Base-by-base conservation (phyloP, 1,140 invertebrate species). In the Achatina immaculata region DNA sequence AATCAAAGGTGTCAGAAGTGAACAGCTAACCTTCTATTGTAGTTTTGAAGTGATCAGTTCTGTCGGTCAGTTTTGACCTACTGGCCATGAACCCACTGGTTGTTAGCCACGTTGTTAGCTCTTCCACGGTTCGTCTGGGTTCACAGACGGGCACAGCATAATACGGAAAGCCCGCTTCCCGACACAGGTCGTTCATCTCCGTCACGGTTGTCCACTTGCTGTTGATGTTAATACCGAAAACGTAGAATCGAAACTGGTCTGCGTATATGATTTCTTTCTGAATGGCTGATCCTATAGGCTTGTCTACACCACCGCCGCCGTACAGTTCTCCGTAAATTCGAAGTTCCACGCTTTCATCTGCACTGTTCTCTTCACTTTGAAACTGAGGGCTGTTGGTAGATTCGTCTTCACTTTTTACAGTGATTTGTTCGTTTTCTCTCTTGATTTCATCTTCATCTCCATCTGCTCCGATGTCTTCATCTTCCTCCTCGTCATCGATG, bases 241-340 rank as follows among this genome's bases (percentile, higher is more conserved):
- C 43, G 45, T 74, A 74, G 42, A 74, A 74, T 21, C 72, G 43
- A 51, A 51, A 74, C 31, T 74, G 43, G 34, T 74, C 72, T 34
- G 42, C 14, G 43, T 74, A 74, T 28, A 74, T 74, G 28, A 74
- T 74, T 51, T 74, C 72, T 55, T 74, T 74, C 72, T 74, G 72
- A 31, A 74, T 11, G 4, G 72, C 72, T 28, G 43, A 55, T n/a
- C n/a, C 51, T 0, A 74, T 1, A 34, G 48, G 28, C 51, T 74
- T 51, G 72, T 51, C 28, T 28, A 77, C 43, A 6, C 74, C 74
- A 0, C 74, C 74, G 11, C 74, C 74, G 7, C 74, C 74, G 43
- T 65, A 77, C 28, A 77, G 38, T 24, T 77, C 74, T 16, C 74
- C 74, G n/a, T 77, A 77, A 38, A 77, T 65, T 40, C 74, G 48